Percentiles rank a stretch among this genome's conserved stretches.
These are phyloP conservation scores for Arion vulgaris DNA, from an alignment of 1,140 invertebrate species.

Conservation along the genomic window DNA sequence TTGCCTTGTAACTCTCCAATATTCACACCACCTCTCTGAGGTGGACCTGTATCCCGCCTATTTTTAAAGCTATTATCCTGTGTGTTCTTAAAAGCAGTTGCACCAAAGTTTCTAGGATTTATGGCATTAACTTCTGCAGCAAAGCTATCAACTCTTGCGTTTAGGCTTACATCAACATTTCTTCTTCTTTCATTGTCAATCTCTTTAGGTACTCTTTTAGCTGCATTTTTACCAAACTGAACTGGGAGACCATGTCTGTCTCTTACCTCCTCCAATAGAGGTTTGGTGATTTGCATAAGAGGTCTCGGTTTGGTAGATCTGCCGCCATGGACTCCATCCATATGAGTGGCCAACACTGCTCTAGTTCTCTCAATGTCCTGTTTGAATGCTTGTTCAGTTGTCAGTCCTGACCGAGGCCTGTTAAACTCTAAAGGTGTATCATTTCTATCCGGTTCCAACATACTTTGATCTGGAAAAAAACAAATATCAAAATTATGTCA, in stretches of 20 bases:
- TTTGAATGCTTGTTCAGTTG: constrained; percentile 8
- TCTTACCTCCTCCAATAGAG: too few relatives aligned
- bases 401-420: neutral
- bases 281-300: neutral
- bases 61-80: too few relatives aligned
- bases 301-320: neutral
- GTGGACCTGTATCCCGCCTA: too few relatives aligned
- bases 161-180: neutral
- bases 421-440: constrained; percentile 19
- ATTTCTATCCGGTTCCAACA: constrained; percentile 6
- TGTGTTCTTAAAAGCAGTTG: neutral
- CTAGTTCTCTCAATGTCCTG: constrained; percentile 15
- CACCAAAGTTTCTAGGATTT: neutral
- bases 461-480: too few relatives aligned
- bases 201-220: constrained; percentile 3
- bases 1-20: too few relatives aligned
- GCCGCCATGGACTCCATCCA: neutral
- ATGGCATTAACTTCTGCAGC: neutral
- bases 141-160: neutral
- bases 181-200: constrained; percentile 9
- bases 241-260: neutral
- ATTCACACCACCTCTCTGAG: too few relatives aligned
- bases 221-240: constrained; percentile 26
- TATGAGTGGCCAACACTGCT: neutral
- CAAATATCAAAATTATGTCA: neutral